These are phyloP conservation scores for Hirtodrosophila duncani DNA, from an alignment of 2,888 invertebrate genomes.

Conservation along the genomic window DNA sequence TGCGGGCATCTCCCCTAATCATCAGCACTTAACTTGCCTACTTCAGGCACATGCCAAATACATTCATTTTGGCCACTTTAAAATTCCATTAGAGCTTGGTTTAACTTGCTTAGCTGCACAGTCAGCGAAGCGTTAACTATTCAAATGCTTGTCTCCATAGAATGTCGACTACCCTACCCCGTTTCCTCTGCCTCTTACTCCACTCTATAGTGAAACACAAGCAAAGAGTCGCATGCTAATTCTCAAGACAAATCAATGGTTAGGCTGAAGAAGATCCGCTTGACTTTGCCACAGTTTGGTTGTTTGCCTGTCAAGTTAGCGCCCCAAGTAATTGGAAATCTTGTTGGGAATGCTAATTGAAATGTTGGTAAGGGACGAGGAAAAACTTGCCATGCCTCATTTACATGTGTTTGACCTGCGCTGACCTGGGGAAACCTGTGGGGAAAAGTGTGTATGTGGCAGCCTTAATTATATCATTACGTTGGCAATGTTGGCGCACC, in stretches of 20 bases:
- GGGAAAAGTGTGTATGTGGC: no score
- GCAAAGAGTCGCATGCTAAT: slow-evolving; percentile 44
- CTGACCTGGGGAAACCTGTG: slow-evolving; percentile 23
- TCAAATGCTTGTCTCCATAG: slow-evolving; percentile 38
- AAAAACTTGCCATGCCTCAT: no score
- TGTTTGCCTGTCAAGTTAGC: slow-evolving; percentile 48
- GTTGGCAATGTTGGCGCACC: slow-evolving; percentile 11
- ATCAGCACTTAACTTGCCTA: slow-evolving; percentile 41
- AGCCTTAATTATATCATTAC: slow-evolving; percentile 35
- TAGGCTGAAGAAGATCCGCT: slow-evolving; percentile 15
- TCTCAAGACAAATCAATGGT: slow-evolving; percentile 46
- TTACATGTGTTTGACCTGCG: slow-evolving; percentile 30
- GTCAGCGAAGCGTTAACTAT: slow-evolving; percentile 53
- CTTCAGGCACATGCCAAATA: slow-evolving; percentile 51
- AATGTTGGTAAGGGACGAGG: neutral
- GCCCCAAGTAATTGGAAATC: slow-evolving; percentile 15
- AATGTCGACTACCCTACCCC: neutral
- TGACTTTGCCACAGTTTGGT: slow-evolving; percentile 37
- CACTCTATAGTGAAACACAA: neutral
- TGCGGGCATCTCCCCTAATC: slow-evolving; percentile 36
- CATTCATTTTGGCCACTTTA: slow-evolving; percentile 64
- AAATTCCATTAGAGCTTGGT: slow-evolving; percentile 47
- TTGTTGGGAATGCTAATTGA: slow-evolving; percentile 44
- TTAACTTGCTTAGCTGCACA: slow-evolving; percentile 10
- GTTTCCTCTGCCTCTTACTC: neutral